Conservation (phyloP, 2,797 vertebrate species). For the Syngnathus acus region DNA sequence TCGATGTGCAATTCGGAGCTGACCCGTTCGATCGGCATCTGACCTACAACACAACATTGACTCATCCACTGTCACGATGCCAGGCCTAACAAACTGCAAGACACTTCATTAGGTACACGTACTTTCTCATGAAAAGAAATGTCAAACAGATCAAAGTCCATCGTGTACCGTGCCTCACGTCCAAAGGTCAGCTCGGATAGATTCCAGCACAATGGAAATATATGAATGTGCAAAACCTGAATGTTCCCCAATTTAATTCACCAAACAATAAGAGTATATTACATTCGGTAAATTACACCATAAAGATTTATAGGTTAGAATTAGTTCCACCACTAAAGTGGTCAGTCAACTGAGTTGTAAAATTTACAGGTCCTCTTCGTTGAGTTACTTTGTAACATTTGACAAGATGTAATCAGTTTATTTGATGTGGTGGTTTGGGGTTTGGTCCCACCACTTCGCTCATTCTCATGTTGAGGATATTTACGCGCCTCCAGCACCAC, state of each 20-base stretch:
- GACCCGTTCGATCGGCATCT: not conserved
- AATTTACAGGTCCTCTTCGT: not conserved
- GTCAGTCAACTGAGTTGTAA: not conserved
- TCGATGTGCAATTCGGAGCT: not conserved
- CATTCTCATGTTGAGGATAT: not conserved
- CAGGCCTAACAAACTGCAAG: not conserved
- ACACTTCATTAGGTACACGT: not conserved
- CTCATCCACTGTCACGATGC: not conserved
- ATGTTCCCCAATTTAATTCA: not conserved
- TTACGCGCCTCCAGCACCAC: not conserved
- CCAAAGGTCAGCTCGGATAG: too few species aligned
- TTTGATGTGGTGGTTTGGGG: not conserved
- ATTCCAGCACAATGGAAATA: not conserved
- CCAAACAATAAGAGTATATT: not conserved
- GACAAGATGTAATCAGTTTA: not conserved
- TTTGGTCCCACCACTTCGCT: not conserved
- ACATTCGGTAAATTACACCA: not conserved
- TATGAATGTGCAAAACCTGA: not conserved
- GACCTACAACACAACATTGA: conserved; percentile 2
- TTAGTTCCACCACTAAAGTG: not conserved
- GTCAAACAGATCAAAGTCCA: not conserved
- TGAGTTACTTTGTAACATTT: not conserved
- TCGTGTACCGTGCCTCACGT: too few species aligned
- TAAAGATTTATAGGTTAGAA: not conserved
- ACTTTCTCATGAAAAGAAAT: not conserved